Evolutionary conservation across 2,888 invertebrate genomes (phyloP).

Genomic region (Brachylomia viminalis): DNA sequence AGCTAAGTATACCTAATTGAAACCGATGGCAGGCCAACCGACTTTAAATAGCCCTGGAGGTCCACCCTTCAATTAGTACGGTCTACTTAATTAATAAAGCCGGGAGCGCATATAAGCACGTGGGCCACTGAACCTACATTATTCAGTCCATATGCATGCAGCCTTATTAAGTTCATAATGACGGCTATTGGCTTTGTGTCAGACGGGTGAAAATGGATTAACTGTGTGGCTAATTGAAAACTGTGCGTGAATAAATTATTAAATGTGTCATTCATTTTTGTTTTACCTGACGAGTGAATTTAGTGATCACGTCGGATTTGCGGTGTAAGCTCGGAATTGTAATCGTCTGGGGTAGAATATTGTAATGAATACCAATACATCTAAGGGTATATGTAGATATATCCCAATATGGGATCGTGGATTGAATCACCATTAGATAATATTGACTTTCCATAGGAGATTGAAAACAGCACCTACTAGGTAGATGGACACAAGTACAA

Average conservation of each 20-base stretch:
- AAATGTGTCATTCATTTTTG: slow-evolving; percentile 24
- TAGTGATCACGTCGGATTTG: slow-evolving; percentile 11
- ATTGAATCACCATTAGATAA: not conserved
- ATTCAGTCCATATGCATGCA: slow-evolving; percentile 19
- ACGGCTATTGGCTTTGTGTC: slow-evolving; percentile 31
- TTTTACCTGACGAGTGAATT: slow-evolving; percentile 17
- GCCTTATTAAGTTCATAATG: slow-evolving; percentile 40
- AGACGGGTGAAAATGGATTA: slow-evolving; percentile 43
- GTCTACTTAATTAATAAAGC: slow-evolving; percentile 85
- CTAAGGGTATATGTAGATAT: too few species aligned
- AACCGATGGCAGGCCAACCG: slow-evolving; percentile 63
- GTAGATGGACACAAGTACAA: too few species aligned
- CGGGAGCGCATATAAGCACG: slow-evolving; percentile 27
- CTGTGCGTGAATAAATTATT: slow-evolving; percentile 52
- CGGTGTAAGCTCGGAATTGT: not conserved
- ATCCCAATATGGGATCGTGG: not conserved
- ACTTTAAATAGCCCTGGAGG: slow-evolving; percentile 74
- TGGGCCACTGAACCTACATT: slow-evolving; percentile 15
- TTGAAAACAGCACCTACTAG: not conserved
- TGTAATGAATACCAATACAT: slow-evolving; percentile 11
- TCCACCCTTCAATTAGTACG: slow-evolving; percentile 80
- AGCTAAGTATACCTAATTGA: slow-evolving; percentile 40
- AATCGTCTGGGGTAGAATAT: not conserved
- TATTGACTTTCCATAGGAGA: not conserved
- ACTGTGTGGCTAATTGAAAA: slow-evolving; percentile 53